Evolutionary conservation across 1,140 invertebrate species (phyloP).

Genomic region (Lepidurus couesii): DNA sequence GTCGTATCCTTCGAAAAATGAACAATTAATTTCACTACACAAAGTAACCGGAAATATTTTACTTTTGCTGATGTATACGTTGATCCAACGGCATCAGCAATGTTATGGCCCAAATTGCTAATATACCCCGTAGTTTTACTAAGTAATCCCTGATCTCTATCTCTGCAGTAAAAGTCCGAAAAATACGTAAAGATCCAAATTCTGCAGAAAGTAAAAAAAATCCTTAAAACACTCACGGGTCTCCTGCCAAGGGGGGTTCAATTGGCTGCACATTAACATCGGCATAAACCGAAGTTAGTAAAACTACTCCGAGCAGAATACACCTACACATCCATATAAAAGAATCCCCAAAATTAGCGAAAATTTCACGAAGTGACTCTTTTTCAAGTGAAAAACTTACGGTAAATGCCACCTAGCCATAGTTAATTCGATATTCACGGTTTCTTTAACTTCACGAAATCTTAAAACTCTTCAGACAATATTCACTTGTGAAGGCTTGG

Average conservation of each 20-base stretch:
- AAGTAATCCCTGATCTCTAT: background rate
- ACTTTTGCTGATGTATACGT: background rate
- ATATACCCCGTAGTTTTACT: background rate
- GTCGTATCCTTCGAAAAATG: background rate
- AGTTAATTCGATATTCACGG: background rate
- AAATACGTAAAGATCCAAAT: background rate
- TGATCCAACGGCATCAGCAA: background rate
- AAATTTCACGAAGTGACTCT: background rate
- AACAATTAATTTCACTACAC: background rate
- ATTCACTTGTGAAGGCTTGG: background rate
- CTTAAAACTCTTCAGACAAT: background rate
- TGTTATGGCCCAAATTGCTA: background rate
- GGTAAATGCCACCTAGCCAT: conserved; percentile 1
- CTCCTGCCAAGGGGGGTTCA: background rate
- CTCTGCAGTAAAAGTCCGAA: background rate
- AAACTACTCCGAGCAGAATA: background rate
- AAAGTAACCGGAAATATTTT: background rate
- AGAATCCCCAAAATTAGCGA: background rate
- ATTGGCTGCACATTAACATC: background rate
- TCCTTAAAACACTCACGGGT: background rate
- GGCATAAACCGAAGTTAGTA: background rate
- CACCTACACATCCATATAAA: background rate
- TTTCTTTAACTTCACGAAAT: background rate
- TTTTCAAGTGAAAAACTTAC: background rate
- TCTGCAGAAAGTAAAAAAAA: background rate